Evolutionary conservation across 2,113 vertebrate species (phyloP), one percentile per base, ranked within the genome.

Genomic region (Esox niger): DNA sequence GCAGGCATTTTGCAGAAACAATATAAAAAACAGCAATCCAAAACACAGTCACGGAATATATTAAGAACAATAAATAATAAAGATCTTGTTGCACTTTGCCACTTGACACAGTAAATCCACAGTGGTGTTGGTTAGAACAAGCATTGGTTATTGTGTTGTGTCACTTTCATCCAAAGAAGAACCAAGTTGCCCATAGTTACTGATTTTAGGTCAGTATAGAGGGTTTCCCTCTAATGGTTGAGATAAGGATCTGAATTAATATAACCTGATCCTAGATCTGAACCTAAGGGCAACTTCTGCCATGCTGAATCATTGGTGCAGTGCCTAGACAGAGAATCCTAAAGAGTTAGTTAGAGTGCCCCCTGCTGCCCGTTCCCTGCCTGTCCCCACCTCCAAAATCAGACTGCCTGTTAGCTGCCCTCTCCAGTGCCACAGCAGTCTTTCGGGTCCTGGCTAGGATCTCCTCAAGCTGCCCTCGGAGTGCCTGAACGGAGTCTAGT

Each of bases 321-420:
- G 74, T 71, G 57, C n/a, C 64, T 68, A 77, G 38, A 79, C 67
- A 81, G 62, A 80, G 76, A 62, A 77, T 81, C 74, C 90, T 62
- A 76, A 74, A 82, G 86, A 72, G 27, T 78, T 90, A 89, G 85
- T 74, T 67, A 82, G 56, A 73, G 79, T 21, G 71, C 82, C 87
- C 85, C 64, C 81, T 88, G 88, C 87, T 81, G 90, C 88, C 93
- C 90, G 89, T 90, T 89, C 91, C 86, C 87, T 85, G 88, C 93
- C 88, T 88, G 85, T 94, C 92, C 96, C 95, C 96, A 99, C 97
- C 97, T 99, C 96, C 96, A 93, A 86, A 90, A 58, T 90, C 88
- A 66, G 85, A 71, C 82, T 92, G 91, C n/a, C 66, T 88, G 88
- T 90, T 92, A 78, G 80, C 74, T 21, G 88, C 88, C 17, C 87